A percentile compares a stretch with the other conserved stretches of the same genome.
These are phyloP conservation scores for Triplophysa siluroides DNA, from an alignment of 2,113 vertebrate species.

Conservation along the genomic window DNA sequence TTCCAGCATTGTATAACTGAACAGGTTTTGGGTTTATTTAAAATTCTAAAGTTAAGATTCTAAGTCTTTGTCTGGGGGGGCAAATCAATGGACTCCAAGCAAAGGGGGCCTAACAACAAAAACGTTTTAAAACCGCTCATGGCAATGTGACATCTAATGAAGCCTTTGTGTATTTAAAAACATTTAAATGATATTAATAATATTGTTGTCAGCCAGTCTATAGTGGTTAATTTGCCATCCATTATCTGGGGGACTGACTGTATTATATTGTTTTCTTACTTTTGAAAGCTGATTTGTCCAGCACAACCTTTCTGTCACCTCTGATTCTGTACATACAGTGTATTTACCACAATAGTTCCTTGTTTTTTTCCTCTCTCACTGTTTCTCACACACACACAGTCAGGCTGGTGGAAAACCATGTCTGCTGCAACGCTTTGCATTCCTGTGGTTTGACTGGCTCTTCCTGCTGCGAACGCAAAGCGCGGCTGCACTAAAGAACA, in stretches of 20 bases:
- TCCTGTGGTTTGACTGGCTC: constrained; percentile 59
- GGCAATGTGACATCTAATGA: background rate
- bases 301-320: constrained; percentile 9
- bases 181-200: too few species aligned
- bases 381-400: constrained; percentile 36
- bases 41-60: too few species aligned
- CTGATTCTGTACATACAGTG: constrained; percentile 16
- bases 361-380: background rate
- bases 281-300: constrained; percentile 3
- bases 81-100: too few species aligned
- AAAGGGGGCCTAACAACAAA: too few species aligned
- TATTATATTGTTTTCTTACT: background rate
- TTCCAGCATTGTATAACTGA: too few species aligned
- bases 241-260: too few species aligned
- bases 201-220: too few species aligned
- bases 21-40: too few species aligned
- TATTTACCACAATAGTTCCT: background rate
- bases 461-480: constrained; percentile 56
- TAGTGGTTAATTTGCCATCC: too few species aligned
- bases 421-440: constrained; percentile 59
- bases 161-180: too few species aligned
- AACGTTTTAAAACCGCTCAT: too few species aligned
- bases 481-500: constrained; percentile 50
- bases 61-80: too few species aligned
- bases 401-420: constrained; percentile 56